Evolutionary conservation across 2,888 invertebrate genomes (phyloP), one percentile per base, ranked within the genome.

Genomic region (Tenthredo distinguenda): DNA sequence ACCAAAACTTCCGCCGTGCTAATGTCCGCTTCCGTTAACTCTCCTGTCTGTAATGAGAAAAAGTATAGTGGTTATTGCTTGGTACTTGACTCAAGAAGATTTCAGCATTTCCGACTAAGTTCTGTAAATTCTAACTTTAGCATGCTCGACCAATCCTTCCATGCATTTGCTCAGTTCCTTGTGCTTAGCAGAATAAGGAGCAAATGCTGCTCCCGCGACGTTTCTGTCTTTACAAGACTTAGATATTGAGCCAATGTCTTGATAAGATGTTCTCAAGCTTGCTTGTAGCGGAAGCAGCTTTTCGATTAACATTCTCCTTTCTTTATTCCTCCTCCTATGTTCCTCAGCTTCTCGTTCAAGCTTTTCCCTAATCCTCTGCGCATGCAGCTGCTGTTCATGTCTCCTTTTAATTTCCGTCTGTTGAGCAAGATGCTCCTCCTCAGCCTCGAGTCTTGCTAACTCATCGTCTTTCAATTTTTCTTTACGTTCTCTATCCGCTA

Each of bases 361-460:
- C 58, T 88, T 89, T 83, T 91, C 91, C 26, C 89, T 87, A 37
- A 89, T 86, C 26, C 89, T 87, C 79, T 91, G 90, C 1, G 88
- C 90, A 15, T 90, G 86, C 4, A 91, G 84, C 88, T 91, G 93
- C 87, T 89, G 92, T 90, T 90, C 94, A 86, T 89, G 93, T 88
- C 90, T 94, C 87, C 88, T 93, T 87, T 94, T 94, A 0, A 95
- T 93, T 88, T 94, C 94, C 87, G 94, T 94, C 88, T 95, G 94
- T 86, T 95, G 95, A 85, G 95, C 95, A 62, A 94, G 89, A 83
- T 93, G 94, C 71, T 95, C 95, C 85, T 94, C 92, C 88, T 95
- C 95, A 85, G 95, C 95, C 91, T 95, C 94, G 7, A 95, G 91
- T 85, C 94, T 93, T n/a, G 94, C 93, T 40, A 94, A 92, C 88